These are phyloP conservation scores for Trachelus iudaicus DNA, from an alignment of 2,888 invertebrate species.

Conservation along the genomic window DNA sequence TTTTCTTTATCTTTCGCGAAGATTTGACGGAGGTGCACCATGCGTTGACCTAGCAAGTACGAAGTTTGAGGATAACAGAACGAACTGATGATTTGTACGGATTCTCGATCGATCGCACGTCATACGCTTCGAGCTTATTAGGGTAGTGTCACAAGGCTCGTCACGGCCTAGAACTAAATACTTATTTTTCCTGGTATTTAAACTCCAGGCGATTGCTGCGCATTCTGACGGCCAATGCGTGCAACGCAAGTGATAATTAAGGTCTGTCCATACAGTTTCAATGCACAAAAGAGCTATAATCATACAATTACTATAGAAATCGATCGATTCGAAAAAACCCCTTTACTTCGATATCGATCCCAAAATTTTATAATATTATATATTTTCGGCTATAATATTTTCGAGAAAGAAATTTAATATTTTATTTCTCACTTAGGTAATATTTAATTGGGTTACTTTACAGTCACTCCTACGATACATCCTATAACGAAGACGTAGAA, in stretches of 20 bases:
- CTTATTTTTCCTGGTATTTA: neutral
- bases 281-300: neutral
- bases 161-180: conserved; percentile 60
- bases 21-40: conserved; percentile 14
- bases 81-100: conserved; percentile 56
- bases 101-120: conserved; percentile 63
- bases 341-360: neutral
- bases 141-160: conserved; percentile 60
- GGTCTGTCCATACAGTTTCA: neutral
- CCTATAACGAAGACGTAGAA: conserved; percentile 35
- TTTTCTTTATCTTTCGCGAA: neutral
- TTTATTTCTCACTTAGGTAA: neutral
- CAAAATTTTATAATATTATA: neutral
- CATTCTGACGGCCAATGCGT: neutral
- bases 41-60: conserved; percentile 46
- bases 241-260: neutral
- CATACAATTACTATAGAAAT: neutral
- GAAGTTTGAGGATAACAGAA: conserved; percentile 23
- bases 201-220: neutral
- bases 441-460: neutral
- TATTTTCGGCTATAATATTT: neutral
- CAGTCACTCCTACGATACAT: conserved; percentile 1
- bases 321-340: neutral
- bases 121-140: conserved; percentile 60
- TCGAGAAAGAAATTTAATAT: neutral